Evolutionary conservation across 1,140 invertebrate species (phyloP), one percentile per base, ranked within the genome.

Genomic region (Teleogryllus occipitalis): DNA sequence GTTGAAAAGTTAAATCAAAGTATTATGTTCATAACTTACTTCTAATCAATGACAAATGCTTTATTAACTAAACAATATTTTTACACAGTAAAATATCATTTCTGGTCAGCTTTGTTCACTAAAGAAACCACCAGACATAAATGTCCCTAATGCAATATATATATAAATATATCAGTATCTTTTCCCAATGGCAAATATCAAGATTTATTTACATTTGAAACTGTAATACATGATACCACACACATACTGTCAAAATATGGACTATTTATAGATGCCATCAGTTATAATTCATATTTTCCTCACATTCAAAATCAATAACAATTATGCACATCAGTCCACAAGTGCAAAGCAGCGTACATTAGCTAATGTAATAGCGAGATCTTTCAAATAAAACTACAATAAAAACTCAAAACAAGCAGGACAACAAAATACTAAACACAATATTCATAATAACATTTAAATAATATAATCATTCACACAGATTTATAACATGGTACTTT

Each of bases 401-500:
- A 27, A 47, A 48, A 77, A 77, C 76, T 48, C 47, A 77, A 77
- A 77, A 47, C 47, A 77, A 10, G 48, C 48, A 77, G 22, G 75
- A 75, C 47, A 77, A 77, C 76, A 77, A 77, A 54, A 77, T 48
- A 47, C 76, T 48, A 21, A 48, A 48, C 47, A 49, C 46, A 46
- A 76, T 49, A 77, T 3, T 48, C 39, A n/a, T n/a, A 18, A 77
- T 77, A n/a, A 47, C 76, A 54, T 49, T 77, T 77, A 77, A 54
- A 77, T 22, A 77, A 77, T 77, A 77, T 48, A 47, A 77, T 21
- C 48, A 10, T 54, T 54, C 27, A 77, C 15, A 77, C 47, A 21
- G 48, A 47, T 76, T 10, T 76, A 76, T 76, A 39, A 76, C 75
- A 47, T 76, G 76, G 46, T 54, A 77, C 76, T 77, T 54, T 77